Evolutionary conservation across 2,113 vertebrate genomes (phyloP), one percentile per base, ranked within the genome.

Genomic region (Hyaena hyaena): DNA sequence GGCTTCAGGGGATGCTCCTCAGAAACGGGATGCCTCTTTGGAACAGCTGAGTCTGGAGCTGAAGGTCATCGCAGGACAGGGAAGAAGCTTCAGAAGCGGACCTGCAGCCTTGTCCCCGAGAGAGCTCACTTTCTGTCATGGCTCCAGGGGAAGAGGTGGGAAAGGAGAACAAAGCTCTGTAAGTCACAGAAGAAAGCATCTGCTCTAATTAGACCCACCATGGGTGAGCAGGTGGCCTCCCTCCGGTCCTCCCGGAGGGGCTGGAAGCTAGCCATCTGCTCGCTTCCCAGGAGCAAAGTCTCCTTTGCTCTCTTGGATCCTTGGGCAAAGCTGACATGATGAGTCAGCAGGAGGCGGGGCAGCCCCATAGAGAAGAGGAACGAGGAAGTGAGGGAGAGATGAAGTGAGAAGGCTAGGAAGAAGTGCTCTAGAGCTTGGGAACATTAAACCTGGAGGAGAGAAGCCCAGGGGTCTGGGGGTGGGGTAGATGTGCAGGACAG

Each of bases 201-300:
- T 96, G 81, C 90, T 94, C 81, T 96, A 48, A 81, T 97, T 88
- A 94, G 88, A 76, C n/a, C 65, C 31, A 58, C 61, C 10, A 1
- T 81, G 61, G 23, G 84, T 7, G 33, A 84, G 74, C 55, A 93
- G 69, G 73, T 33, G 83, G 87, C 55, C 45, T 94, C 76, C n/a
- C 4, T n/a, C 10, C 55, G 33, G 4, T 61, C 35, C 61, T 71
- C 84, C 43, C 63, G 85, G 55, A 35, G 45, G 73, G 14, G 39
- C 39, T 93, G 90, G 86, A 95, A 35, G 35, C 65, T 66, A 45
- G 58, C 43, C 92, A 76, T 95, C 93, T 96, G 92, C 76, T 96
- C 19, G 39, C 53, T 90, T 66, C 69, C 90, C 10, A 8, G 58
- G 55, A 87, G 71, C 55, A 65, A 68, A 82, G n/a, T 93, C n/a